phyloP scores from a whole-genome alignment of 2,113 vertebrate genomes.

The Sporophila hypoxantha region DNA sequence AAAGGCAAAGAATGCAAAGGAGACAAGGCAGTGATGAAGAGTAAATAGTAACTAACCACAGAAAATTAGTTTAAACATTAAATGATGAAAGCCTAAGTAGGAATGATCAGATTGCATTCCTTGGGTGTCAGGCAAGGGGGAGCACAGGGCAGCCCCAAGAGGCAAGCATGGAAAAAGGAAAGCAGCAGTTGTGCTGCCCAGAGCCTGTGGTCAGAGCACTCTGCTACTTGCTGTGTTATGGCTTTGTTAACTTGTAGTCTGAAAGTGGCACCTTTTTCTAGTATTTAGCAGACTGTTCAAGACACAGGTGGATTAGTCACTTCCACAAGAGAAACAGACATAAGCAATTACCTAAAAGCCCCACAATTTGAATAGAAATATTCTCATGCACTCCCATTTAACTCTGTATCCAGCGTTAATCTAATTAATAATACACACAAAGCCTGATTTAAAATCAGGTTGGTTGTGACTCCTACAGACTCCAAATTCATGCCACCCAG shows the following conservation, averaged over 20 bases:
- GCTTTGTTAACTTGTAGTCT: background rate
- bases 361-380: background rate
- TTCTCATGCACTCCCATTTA: background rate
- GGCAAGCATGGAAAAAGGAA: accelerated
- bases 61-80: background rate
- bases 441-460: background rate
- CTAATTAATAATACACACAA: background rate
- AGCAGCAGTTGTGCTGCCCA: background rate
- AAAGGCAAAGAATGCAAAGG: background rate
- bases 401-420: background rate
- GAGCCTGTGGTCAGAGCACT: background rate
- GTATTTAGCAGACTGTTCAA: background rate
- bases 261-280: background rate
- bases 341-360: background rate
- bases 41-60: background rate
- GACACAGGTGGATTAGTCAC: background rate
- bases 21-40: background rate
- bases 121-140: background rate
- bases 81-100: background rate
- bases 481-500: background rate
- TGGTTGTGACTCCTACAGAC: background rate
- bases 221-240: background rate
- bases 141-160: background rate
- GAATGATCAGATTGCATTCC: background rate
- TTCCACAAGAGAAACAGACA: background rate